These are phyloP conservation scores for Microplitis deprimator DNA, from an alignment of 2,888 invertebrate species.

Conservation along the genomic window DNA sequence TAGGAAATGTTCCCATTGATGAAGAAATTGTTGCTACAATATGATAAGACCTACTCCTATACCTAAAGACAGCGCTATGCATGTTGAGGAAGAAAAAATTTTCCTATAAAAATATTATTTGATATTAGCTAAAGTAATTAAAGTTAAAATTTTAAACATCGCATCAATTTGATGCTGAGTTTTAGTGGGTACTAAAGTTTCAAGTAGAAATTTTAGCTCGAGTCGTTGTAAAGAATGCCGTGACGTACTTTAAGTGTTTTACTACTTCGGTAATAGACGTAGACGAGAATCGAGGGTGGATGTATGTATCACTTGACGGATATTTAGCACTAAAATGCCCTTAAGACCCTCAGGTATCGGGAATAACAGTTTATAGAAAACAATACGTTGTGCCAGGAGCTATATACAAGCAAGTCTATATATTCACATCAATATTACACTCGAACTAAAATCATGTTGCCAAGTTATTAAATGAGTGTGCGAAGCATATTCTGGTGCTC, in stretches of 20 bases:
- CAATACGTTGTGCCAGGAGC: constrained; percentile 2
- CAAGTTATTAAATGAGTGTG: constrained; percentile 5
- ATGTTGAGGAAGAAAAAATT: no score
- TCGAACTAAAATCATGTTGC: neutral
- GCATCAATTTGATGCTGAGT: no score
- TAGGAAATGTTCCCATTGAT: no score
- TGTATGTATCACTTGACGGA: constrained; percentile 45
- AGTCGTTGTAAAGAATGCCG: no score
- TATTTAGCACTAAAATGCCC: constrained; percentile 44
- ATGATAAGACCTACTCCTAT: no score
- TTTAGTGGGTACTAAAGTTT: no score
- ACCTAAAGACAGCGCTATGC: no score
- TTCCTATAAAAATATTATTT: no score
- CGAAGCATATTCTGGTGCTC: neutral
- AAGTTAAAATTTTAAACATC: no score
- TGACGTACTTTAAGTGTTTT: neutral
- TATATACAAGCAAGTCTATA: neutral
- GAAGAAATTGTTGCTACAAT: no score
- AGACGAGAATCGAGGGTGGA: constrained; percentile 7
- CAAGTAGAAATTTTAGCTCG: no score
- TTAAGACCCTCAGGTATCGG: constrained; percentile 21
- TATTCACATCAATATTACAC: constrained; percentile 13
- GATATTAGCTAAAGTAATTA: no score
- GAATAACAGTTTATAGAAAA: neutral
- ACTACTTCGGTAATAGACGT: constrained; percentile 19